These are phyloP conservation scores for Drosophila nr. fundita DNA, from an alignment of 2,888 invertebrate species.

Conservation along the genomic window DNA sequence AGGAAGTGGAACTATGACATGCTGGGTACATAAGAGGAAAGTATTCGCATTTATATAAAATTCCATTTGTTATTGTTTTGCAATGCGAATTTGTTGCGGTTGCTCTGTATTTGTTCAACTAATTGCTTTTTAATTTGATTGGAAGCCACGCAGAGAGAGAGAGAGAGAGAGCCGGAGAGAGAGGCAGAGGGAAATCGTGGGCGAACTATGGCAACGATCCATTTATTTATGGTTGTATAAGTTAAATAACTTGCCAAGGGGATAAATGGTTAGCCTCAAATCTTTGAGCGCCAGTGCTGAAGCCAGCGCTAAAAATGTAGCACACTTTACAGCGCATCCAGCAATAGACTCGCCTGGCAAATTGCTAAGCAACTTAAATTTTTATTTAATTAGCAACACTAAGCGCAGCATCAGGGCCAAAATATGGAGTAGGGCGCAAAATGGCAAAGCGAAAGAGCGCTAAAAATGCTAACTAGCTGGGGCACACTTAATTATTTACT, in stretches of 20 bases:
- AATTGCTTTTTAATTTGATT: conserved; percentile 74
- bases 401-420: conserved; percentile 1
- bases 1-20: conserved; percentile 10
- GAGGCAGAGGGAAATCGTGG: neutral
- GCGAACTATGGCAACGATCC: conserved; percentile 1
- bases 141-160: conserved; percentile 32
- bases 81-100: conserved; percentile 55
- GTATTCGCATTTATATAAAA: conserved; percentile 58
- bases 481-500: conserved; percentile 78
- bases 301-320: conserved; percentile 5
- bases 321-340: conserved; percentile 27
- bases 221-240: conserved; percentile 28
- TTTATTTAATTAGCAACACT: conserved; percentile 70
- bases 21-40: conserved; percentile 19
- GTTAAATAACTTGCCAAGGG: conserved; percentile 29
- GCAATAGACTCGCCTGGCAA: conserved; percentile 51
- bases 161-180: neutral
- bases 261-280: conserved; percentile 45
- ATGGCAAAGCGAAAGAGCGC: conserved; percentile 43
- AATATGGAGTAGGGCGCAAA: neutral
- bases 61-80: conserved; percentile 60
- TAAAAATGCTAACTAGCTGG: conserved; percentile 64
- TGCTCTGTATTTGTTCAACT: conserved; percentile 59
- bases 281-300: neutral
- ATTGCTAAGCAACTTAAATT: conserved; percentile 71